Conservation (phyloP, 2,888 invertebrate species). For the Amphipyra tragopoginis region DNA sequence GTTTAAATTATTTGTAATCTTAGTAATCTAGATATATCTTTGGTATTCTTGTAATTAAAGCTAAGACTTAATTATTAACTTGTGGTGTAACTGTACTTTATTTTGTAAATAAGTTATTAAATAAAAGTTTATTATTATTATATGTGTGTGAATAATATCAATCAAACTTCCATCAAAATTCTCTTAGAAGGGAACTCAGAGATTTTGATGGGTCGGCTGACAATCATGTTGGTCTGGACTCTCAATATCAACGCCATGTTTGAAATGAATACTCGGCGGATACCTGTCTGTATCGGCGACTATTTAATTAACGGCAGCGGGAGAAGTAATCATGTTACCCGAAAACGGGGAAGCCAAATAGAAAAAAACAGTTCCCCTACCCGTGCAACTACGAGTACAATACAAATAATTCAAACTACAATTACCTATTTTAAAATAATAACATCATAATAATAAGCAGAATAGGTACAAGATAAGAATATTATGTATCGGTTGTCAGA, state of each 20-base stretch:
- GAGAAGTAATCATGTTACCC: conserved; percentile 12
- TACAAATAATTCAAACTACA: conserved; percentile 4
- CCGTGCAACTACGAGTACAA: not conserved
- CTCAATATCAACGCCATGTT: not conserved
- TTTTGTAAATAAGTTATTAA: too few relatives aligned
- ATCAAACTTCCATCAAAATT: not conserved
- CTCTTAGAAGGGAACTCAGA: not conserved
- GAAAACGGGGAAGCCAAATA: not conserved
- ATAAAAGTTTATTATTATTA: too few relatives aligned
- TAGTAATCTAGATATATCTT: too few relatives aligned
- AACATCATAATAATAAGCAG: conserved; percentile 12
- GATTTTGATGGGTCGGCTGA: conserved; percentile 1
- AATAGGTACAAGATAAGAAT: conserved; percentile 19
- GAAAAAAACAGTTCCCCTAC: not conserved
- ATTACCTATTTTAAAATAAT: conserved; percentile 22
- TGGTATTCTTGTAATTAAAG: too few relatives aligned
- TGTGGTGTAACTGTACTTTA: too few relatives aligned
- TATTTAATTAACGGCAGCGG: conserved; percentile 18
- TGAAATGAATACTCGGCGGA: conserved; percentile 2
- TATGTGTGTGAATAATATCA: too few relatives aligned
- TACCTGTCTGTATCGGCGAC: not conserved
- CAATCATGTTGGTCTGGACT: not conserved
- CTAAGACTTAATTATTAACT: too few relatives aligned
- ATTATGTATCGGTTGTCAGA: not conserved
- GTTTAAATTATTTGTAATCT: too few relatives aligned